These are phyloP conservation scores for Psilopsiagon aymara DNA, from an alignment of 2,113 vertebrate genomes.

Conservation along the genomic window DNA sequence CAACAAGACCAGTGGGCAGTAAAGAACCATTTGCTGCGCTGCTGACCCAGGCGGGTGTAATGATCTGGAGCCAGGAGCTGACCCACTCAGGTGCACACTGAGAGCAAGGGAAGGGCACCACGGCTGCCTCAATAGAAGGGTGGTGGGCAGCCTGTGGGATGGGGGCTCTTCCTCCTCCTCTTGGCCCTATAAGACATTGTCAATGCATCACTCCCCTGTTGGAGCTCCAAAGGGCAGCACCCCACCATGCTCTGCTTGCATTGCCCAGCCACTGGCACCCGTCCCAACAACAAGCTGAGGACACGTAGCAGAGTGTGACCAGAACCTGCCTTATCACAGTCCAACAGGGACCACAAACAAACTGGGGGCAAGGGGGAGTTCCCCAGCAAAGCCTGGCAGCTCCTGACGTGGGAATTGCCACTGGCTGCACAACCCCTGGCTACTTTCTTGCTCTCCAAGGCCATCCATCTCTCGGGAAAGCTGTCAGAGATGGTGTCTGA, in stretches of 20 bases:
- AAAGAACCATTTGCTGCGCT: neutral
- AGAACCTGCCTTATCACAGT: slow-evolving; percentile 33
- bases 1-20: neutral
- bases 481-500: neutral
- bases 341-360: slow-evolving; percentile 15
- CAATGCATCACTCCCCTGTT: fast-evolving
- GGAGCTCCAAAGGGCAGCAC: neutral
- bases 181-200: neutral
- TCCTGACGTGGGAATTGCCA: neutral
- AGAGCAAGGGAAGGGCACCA: slow-evolving; percentile 11
- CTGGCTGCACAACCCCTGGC: neutral
- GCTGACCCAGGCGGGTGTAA: neutral
- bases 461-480: neutral
- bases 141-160: neutral
- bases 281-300: neutral
- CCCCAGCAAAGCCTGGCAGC: neutral
- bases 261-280: fast-evolving
- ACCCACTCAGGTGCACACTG: neutral
- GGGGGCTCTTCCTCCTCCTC: neutral
- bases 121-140: neutral
- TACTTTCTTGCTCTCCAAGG: neutral
- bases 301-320: slow-evolving; percentile 36
- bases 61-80: neutral
- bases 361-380: neutral
- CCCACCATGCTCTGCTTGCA: fast-evolving